Percentiles rank a stretch among this genome's conserved stretches.
Evolutionary conservation across 2,888 invertebrate genomes (phyloP).

Genomic region (Heliconius ismenius): DNA sequence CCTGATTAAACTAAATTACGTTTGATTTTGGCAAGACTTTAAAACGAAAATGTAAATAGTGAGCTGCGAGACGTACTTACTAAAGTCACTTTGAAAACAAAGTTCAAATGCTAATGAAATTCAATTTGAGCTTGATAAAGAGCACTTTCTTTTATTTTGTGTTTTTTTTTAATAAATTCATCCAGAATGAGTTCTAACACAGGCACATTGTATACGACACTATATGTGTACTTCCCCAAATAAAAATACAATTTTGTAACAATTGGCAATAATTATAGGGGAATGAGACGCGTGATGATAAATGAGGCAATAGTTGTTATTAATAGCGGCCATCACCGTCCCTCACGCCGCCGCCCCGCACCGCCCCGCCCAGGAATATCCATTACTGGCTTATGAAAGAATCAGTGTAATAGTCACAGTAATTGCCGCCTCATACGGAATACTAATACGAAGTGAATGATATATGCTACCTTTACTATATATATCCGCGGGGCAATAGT

Average conservation of each 20-base stretch:
- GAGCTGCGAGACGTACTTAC: neutral
- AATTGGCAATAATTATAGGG: conserved; percentile 40
- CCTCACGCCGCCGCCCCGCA: conserved; percentile 1
- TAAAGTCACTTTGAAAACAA: neutral
- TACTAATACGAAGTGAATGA: conserved; percentile 15
- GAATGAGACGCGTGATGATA: conserved; percentile 41
- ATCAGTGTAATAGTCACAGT: conserved; percentile 19
- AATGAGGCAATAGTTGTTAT: conserved; percentile 44
- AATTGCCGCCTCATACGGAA: conserved; percentile 10
- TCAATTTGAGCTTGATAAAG: neutral
- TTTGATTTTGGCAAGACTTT: conserved; percentile 23
- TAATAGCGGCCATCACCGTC: conserved; percentile 40
- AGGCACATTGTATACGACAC: neutral
- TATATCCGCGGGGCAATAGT: neutral
- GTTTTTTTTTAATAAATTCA: neutral
- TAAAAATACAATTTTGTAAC: conserved; percentile 23
- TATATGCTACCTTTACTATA: neutral
- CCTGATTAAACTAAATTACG: conserved; percentile 23
- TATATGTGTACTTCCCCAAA: conserved; percentile 1
- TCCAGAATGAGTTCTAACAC: neutral
- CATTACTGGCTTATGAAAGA: conserved; percentile 35
- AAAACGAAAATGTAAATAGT: conserved; percentile 11
- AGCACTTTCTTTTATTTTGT: neutral
- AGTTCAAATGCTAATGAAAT: neutral
- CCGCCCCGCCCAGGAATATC: conserved; percentile 20